phyloP scores from a whole-genome alignment of 2,797 vertebrate genomes.

The Prunella strophiata region DNA sequence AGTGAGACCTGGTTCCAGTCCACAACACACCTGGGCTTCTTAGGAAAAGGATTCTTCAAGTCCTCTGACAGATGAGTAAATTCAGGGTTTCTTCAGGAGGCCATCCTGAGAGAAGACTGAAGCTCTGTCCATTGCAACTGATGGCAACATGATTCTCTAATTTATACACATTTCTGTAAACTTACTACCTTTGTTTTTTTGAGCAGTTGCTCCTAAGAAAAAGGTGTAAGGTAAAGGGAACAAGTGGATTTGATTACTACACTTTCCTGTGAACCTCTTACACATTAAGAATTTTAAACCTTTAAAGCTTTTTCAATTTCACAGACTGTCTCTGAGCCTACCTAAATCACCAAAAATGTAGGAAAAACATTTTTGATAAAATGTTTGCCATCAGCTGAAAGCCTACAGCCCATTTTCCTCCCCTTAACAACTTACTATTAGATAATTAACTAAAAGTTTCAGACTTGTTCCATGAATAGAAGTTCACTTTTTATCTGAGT shows the following conservation, averaged over 20 bases:
- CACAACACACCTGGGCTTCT: background rate
- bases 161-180: background rate
- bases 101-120: background rate
- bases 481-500: background rate
- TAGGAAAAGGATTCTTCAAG: background rate
- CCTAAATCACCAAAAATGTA: background rate
- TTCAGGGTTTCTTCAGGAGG: background rate
- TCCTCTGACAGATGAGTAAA: background rate
- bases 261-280: background rate
- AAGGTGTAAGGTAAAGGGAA: background rate
- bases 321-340: background rate
- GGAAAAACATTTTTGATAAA: background rate
- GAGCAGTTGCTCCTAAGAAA: background rate
- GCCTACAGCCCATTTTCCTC: background rate
- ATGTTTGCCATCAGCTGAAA: background rate
- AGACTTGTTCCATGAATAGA: background rate
- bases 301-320: background rate
- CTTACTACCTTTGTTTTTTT: background rate
- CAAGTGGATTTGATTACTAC: background rate
- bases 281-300: background rate
- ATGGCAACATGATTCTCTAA: background rate
- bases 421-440: background rate
- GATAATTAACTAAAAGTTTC: background rate
- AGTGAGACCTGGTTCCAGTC: background rate
- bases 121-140: background rate